Percentiles rank a stretch among this genome's conserved stretches.
phyloP scores from a whole-genome alignment of 1,140 invertebrate genomes.

The Diachasma alloeum region DNA sequence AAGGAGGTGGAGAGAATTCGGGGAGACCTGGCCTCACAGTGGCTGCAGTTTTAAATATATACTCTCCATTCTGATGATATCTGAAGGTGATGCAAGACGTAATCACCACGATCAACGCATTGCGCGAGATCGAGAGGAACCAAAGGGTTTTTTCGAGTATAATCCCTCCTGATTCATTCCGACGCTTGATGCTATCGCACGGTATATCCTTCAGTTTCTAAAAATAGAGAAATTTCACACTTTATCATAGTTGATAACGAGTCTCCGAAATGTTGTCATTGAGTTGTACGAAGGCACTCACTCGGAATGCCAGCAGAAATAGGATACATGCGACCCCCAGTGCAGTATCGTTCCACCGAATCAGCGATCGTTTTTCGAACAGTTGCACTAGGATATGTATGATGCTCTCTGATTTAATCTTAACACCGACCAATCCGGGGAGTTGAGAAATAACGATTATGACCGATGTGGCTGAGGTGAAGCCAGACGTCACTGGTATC shows the following conservation, averaged over 20 bases:
- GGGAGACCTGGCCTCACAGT: constrained; percentile 72
- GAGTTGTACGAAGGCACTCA: constrained; percentile 53
- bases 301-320: constrained; percentile 72
- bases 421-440: constrained; percentile 82
- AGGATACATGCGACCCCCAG: constrained; percentile 74
- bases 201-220: constrained; percentile 75
- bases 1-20: constrained; percentile 64
- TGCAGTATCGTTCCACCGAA: constrained; percentile 69
- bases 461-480: constrained; percentile 91
- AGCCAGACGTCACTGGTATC: constrained; percentile 88
- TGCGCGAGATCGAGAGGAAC: constrained; percentile 79
- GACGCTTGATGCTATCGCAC: constrained; percentile 52
- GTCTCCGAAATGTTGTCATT: neutral
- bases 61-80: constrained; percentile 41
- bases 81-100: constrained; percentile 69
- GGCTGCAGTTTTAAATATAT: constrained; percentile 64
- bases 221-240: constrained; percentile 14
- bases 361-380: constrained; percentile 66
- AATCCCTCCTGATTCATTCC: constrained; percentile 33
- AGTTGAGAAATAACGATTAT: constrained; percentile 91
- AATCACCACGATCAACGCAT: constrained; percentile 78
- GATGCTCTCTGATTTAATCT: constrained; percentile 70
- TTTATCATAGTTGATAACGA: neutral
- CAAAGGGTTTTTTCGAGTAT: constrained; percentile 70
- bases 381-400: constrained; percentile 70